A percentile compares a stretch with the other conserved stretches of the same genome.
Conservation (phyloP, 2,888 invertebrate genomes). For the Sepiola atlantica region DNA sequence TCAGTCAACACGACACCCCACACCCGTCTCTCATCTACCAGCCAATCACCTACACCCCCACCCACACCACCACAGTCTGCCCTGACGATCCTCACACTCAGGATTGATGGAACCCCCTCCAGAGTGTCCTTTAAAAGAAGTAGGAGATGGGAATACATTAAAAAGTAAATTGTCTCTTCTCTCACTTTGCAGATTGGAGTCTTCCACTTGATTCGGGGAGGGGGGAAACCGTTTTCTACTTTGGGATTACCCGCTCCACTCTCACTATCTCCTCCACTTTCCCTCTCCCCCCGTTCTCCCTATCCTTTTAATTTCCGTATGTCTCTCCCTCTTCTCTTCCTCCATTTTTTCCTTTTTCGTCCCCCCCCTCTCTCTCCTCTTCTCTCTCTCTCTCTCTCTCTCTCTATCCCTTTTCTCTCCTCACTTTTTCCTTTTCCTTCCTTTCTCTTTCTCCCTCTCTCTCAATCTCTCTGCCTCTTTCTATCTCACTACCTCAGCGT, state of each 20-base stretch:
- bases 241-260: no score
- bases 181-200: slow-evolving; percentile 11
- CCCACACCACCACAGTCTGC: neutral
- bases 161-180: slow-evolving; percentile 20
- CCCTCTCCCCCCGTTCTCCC: no score
- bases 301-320: no score
- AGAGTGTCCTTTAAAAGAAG: neutral
- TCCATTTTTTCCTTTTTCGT: no score
- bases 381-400: no score
- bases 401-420: no score
- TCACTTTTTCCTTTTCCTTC: no score
- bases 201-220: neutral
- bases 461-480: neutral
- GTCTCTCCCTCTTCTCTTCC: no score
- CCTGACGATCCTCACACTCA: neutral
- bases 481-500: neutral
- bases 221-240: neutral
- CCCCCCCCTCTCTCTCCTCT: no score
- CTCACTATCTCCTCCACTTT: no score
- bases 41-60: neutral
- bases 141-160: neutral
- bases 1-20: no score
- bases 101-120: neutral
- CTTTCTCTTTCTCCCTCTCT: no score
- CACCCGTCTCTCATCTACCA: neutral